A percentile compares a stretch with the other conserved stretches of the same genome.
These are phyloP conservation scores for Paedocypris sp. DNA, from an alignment of 2,113 vertebrate genomes.

Conservation along the genomic window DNA sequence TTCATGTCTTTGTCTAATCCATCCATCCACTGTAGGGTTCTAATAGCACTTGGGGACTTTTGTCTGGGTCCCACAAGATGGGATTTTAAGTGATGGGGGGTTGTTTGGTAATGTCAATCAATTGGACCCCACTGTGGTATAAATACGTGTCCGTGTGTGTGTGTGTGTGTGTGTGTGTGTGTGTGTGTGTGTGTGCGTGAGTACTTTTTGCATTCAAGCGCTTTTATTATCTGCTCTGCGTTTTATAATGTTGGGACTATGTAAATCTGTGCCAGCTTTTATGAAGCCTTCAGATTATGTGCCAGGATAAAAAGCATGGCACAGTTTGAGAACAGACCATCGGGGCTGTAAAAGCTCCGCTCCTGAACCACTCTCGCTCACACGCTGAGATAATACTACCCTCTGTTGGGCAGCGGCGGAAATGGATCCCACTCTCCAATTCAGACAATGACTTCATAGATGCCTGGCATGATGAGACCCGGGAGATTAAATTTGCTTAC, in stretches of 20 bases:
- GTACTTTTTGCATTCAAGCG: too few relatives aligned
- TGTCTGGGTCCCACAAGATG: too few relatives aligned
- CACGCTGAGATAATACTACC: constrained; percentile 29
- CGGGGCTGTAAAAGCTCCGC: neutral
- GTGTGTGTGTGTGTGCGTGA: too few relatives aligned
- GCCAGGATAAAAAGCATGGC: neutral
- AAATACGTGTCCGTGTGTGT: too few relatives aligned
- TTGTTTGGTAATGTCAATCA: too few relatives aligned
- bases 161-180: too few relatives aligned
- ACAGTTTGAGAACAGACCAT: neutral
- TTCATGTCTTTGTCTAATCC: too few relatives aligned
- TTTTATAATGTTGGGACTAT: neutral
- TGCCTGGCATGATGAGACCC: neutral
- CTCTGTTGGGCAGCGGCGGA: constrained; percentile 28
- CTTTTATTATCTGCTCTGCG: neutral
- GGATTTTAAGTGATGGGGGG: too few relatives aligned
- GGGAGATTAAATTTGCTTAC: neutral
- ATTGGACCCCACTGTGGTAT: too few relatives aligned
- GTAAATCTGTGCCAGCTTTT: constrained; percentile 6
- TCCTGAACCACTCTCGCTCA: neutral
- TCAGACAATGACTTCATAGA: neutral
- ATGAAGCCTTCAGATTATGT: neutral
- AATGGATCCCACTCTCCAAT: constrained; percentile 9
- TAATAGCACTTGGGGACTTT: too few relatives aligned
- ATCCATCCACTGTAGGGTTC: too few relatives aligned